These are phyloP conservation scores for Drosophila arawakana DNA, from an alignment of 1,140 invertebrate genomes.

Conservation along the genomic window DNA sequence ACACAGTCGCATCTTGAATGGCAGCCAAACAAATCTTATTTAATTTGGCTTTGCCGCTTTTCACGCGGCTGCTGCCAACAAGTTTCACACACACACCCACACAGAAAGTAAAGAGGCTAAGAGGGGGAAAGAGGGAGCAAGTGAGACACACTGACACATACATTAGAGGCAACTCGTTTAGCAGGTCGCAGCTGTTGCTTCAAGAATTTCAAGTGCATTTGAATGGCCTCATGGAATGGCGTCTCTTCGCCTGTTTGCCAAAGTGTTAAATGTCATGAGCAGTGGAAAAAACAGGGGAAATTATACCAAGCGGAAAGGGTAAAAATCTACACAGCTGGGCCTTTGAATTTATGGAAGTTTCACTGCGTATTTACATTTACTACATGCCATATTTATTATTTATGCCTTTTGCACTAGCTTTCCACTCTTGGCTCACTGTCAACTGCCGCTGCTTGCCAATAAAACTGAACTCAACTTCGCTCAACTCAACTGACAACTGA, in stretches of 20 bases:
- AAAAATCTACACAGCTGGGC: conserved; percentile 56
- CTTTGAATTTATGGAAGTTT: conserved; percentile 73
- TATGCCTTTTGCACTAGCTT: conserved; percentile 47
- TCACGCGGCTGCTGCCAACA: conserved; percentile 53
- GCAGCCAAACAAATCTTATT: conserved; percentile 82
- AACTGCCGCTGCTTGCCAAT: conserved; percentile 38
- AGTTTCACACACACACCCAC: conserved; percentile 26
- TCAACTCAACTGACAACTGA: background rate
- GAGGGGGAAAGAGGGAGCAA: conserved; percentile 7
- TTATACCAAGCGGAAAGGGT: background rate
- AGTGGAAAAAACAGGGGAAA: conserved; percentile 34
- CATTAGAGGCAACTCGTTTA: conserved; percentile 45
- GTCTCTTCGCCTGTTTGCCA: conserved; percentile 62
- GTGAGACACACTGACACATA: conserved; percentile 16
- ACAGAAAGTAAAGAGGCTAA: conserved; percentile 1
- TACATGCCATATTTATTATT: conserved; percentile 79
- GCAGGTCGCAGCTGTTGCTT: conserved; percentile 77
- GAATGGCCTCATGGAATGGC: conserved; percentile 58
- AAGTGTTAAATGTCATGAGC: conserved; percentile 80
- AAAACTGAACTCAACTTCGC: conserved; percentile 23
- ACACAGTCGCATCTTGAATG: conserved; percentile 62
- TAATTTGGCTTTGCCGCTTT: conserved; percentile 78
- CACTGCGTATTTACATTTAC: conserved; percentile 75
- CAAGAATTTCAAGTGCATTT: conserved; percentile 80
- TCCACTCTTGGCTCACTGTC: conserved; percentile 10